These are phyloP conservation scores for Astyanax mexicanus DNA, from an alignment of 2,797 vertebrate species.

Conservation along the genomic window DNA sequence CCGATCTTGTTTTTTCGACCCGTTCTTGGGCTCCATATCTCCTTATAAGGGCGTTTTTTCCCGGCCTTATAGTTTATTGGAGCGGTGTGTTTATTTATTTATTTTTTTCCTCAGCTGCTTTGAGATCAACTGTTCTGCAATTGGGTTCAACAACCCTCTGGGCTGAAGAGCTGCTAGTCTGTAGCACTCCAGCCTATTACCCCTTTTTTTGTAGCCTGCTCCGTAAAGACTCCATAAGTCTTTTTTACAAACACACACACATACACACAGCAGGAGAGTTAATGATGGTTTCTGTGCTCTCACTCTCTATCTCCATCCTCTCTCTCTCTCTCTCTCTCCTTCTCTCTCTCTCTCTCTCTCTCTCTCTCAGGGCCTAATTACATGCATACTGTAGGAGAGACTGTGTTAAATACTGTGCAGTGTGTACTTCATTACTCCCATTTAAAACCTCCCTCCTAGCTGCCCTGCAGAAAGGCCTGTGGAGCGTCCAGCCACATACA, in stretches of 20 bases:
- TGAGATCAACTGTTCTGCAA: too few species aligned
- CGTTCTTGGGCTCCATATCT: too few species aligned
- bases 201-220: too few species aligned
- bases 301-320: constrained; percentile 19
- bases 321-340: constrained; percentile 12
- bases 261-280: background rate
- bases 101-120: too few species aligned
- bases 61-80: too few species aligned
- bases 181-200: too few species aligned
- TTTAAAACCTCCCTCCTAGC: constrained; percentile 12
- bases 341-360: background rate
- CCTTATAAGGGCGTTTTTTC: too few species aligned
- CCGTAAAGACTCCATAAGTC: background rate
- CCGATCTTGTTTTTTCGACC: too few species aligned
- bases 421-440: constrained; percentile 3
- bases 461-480: constrained; percentile 12
- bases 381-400: constrained; percentile 11
- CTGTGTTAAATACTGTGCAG: background rate
- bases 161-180: too few species aligned
- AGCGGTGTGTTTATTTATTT: too few species aligned
- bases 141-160: too few species aligned
- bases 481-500: background rate
- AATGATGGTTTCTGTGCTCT: background rate
- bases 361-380: constrained; percentile 30
- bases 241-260: background rate